These are phyloP conservation scores for Drosophila nigrodunni DNA, from an alignment of 1,140 invertebrate species.

Conservation along the genomic window DNA sequence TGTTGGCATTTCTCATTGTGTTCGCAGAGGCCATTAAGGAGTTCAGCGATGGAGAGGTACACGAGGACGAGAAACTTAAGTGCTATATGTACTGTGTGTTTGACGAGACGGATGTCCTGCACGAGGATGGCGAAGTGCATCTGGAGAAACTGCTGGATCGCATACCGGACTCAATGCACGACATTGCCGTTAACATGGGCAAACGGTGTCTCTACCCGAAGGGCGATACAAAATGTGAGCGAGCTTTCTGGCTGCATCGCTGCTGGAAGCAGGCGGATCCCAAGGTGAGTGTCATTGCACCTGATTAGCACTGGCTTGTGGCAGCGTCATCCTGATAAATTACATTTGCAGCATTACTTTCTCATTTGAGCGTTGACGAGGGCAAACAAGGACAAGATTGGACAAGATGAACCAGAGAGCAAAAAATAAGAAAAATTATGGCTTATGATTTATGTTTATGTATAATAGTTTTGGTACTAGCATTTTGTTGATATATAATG, in stretches of 20 bases:
- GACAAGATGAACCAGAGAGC: neutral
- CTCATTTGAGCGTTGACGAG: conserved; percentile 42
- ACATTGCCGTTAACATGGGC: conserved; percentile 69
- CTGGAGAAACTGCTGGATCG: conserved; percentile 61
- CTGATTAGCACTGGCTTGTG: conserved; percentile 30
- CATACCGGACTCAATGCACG: conserved; percentile 64
- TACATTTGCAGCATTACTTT: conserved; percentile 47
- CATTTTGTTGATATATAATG: neutral
- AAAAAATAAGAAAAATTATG: conserved; percentile 7
- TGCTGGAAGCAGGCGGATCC: conserved; percentile 72
- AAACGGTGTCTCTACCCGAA: conserved; percentile 65
- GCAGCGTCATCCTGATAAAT: conserved; percentile 32
- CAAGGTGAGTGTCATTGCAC: conserved; percentile 48
- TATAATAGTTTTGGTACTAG: conserved; percentile 13
- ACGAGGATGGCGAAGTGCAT: conserved; percentile 70
- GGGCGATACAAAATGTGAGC: conserved; percentile 69
- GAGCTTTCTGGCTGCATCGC: conserved; percentile 73
- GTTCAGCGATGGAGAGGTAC: conserved; percentile 71
- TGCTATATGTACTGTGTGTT: conserved; percentile 76
- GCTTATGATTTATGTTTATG: conserved; percentile 48
- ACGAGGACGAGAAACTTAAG: conserved; percentile 69
- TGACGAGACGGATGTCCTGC: conserved; percentile 62
- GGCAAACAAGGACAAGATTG: neutral
- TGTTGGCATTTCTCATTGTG: conserved; percentile 26
- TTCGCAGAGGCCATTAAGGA: conserved; percentile 70